Evolutionary conservation across 2,113 vertebrate genomes (phyloP), one percentile per base, ranked within the genome.

Genomic region (Panurus biarmicus): DNA sequence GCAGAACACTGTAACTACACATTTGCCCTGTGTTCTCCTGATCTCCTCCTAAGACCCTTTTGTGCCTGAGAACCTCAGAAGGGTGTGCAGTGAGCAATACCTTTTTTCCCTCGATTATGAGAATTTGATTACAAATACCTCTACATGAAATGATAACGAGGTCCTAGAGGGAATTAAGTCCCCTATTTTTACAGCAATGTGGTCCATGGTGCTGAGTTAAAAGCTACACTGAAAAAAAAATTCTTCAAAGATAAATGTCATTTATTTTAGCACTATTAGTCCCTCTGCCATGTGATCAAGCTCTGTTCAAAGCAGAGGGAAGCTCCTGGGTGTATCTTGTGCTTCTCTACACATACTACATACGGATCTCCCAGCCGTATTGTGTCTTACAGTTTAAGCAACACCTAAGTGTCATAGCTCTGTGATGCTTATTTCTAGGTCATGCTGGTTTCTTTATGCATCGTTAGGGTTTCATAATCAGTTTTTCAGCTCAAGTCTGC

Each of bases 341-440:
- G 60, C 83, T 95, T 57, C 61, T 86, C 48, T 45, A n/a, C 24
- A 1, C 25, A n/a, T 17, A 24, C 73, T 48, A 26, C 87, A 77
- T 31, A 64, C 21, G 80, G 87, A 75, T 88, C 13, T 87, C 87
- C 74, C 91, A 83, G 89, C 62, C 53, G 5, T 92, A 95, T 76
- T 86, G 71, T 86, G 90, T 95, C 93, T 94, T 96, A 65, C 40
- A 94, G 87, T 28, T 80, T 76, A 72, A 93, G 70, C 86, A 90
- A 83, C 73, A 92, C 78, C 74, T 85, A 78, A 92, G 84, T 62
- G 73, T 86, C 77, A 47, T 12, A 42, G 53, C 74, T 67, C 80
- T 74, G 78, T 67, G 80, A 60, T 79, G 74, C 24, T 71, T 76
- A 54, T 95, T 97, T 94, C 87, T 90, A 71, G 64, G 78, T 93